Base-by-base conservation (phyloP, 2,888 invertebrate genomes). In the Dromius quadrimaculatus region DNA sequence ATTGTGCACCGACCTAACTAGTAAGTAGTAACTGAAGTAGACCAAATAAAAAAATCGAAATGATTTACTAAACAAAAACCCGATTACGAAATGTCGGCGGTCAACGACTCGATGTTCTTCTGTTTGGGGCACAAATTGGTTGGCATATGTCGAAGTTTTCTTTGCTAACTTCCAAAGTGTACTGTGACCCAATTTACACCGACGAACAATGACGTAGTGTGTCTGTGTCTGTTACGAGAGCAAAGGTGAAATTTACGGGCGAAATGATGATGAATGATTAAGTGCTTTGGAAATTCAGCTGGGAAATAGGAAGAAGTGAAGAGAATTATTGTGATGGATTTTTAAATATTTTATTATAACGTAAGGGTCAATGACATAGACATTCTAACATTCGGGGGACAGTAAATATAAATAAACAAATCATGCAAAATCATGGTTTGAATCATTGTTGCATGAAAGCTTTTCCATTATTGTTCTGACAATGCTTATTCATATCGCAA, bases 21-120 rank as follows among this genome's bases (percentile, higher is more conserved):
- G n/a, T n/a, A n/a, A n/a, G n/a, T n/a, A n/a, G n/a, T n/a, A n/a
- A n/a, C n/a, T n/a, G n/a, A n/a, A n/a, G n/a, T n/a, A n/a, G n/a
- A n/a, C n/a, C n/a, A n/a, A n/a, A n/a, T n/a, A n/a, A n/a, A n/a
- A n/a, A n/a, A n/a, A n/a, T n/a, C n/a, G n/a, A n/a, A n/a, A n/a
- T n/a, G n/a, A n/a, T n/a, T n/a, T n/a, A n/a, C n/a, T n/a, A n/a
- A n/a, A n/a, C n/a, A n/a, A n/a, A n/a, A n/a, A n/a, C n/a, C 32
- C 61, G 61, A 61, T 61, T 38, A 61, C 61, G 61, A 61, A 61
- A 61, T 38, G 61, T 61, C 15, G 6, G 59, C 8, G 22, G 61
- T 61, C 61, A 22, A 22, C 22, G 61, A 41, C 61, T 41, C 50
- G 50, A 41, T 41, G 41, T 15, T 41, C 23, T 28, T 54, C 9